These are phyloP conservation scores for Hydrochoerus hydrochaeris DNA, from an alignment of 2,113 vertebrate species.

Conservation along the genomic window DNA sequence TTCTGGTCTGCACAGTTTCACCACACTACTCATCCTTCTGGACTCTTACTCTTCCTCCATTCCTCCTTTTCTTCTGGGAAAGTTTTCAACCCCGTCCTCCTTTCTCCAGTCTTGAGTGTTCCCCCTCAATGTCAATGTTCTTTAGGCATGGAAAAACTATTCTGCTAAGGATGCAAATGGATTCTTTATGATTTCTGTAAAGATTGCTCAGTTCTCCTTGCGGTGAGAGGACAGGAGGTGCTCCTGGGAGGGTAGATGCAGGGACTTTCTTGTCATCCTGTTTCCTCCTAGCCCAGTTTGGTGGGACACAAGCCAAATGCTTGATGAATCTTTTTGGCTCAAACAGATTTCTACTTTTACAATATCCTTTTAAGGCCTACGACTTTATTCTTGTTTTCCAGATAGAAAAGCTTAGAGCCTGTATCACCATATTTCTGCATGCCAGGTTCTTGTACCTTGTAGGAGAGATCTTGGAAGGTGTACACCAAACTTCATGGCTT, in stretches of 20 bases:
- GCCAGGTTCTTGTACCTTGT: neutral
- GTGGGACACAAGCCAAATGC: neutral
- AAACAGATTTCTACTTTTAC: conserved; percentile 1
- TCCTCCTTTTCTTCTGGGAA: neutral
- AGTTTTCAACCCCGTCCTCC: neutral
- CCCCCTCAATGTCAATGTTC: neutral
- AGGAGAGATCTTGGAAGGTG: neutral
- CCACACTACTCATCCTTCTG: neutral
- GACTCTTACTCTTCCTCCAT: neutral
- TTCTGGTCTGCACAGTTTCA: neutral
- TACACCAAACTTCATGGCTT: neutral
- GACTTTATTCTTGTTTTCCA: conserved; percentile 1
- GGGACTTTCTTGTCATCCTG: neutral
- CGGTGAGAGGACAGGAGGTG: neutral
- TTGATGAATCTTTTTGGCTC: neutral
- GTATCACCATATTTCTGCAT: neutral
- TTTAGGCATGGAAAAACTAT: neutral
- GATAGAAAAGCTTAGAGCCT: neutral
- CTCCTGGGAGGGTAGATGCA: neutral
- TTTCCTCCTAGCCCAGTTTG: neutral
- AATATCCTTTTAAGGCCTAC: neutral
- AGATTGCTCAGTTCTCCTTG: conserved; percentile 14
- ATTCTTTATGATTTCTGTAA: neutral
- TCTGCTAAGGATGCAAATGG: neutral
- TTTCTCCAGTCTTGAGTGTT: neutral